phyloP scores from a whole-genome alignment of 2,888 invertebrate species.

The Adelphocoris suturalis region DNA sequence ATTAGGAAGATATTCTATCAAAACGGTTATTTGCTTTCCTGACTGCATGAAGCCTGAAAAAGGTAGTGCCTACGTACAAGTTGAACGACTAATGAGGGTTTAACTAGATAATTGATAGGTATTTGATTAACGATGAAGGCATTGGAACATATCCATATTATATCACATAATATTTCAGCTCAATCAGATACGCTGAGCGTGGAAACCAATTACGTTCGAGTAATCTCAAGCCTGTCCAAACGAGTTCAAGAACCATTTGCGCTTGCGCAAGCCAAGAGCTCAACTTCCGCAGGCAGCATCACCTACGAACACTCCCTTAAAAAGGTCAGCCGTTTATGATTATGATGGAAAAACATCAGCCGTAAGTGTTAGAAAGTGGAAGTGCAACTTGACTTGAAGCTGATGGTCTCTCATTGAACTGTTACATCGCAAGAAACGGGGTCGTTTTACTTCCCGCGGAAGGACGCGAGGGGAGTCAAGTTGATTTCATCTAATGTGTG shows the following conservation, averaged over 20 bases:
- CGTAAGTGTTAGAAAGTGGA: constrained; percentile 3
- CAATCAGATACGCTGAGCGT: no score
- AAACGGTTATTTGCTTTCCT: no score
- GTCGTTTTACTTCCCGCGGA: neutral
- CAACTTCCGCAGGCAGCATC: neutral
- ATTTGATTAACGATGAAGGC: no score
- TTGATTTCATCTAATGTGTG: neutral
- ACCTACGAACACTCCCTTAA: neutral
- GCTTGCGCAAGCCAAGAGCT: neutral
- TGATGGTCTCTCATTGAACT: neutral
- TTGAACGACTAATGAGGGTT: no score
- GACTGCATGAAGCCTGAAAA: no score
- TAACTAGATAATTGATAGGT: no score
- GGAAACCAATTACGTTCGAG: neutral
- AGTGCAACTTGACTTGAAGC: neutral
- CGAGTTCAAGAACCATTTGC: neutral
- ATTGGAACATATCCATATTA: no score
- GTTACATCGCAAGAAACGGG: constrained; percentile 17
- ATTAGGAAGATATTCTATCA: no score
- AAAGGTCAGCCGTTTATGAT: neutral
- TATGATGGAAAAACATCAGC: neutral
- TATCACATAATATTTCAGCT: no score
- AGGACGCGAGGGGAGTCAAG: neutral
- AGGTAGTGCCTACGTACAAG: no score
- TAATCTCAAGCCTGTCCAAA: neutral